These are phyloP conservation scores for Homarus gammarus DNA, from an alignment of 2,888 invertebrate genomes.

Conservation along the genomic window DNA sequence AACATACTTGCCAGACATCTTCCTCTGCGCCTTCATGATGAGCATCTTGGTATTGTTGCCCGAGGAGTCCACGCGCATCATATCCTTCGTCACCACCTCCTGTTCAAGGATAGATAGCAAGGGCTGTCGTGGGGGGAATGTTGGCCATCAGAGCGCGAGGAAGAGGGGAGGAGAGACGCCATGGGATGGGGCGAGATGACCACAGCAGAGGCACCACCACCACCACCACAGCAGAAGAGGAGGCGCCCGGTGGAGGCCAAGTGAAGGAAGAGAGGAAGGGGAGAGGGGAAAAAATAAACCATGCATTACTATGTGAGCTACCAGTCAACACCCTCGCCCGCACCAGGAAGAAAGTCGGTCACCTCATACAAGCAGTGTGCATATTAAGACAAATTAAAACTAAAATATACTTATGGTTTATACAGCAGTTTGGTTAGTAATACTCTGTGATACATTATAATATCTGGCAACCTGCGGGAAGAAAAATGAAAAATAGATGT, in stretches of 20 bases:
- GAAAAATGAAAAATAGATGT: background rate
- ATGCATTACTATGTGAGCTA: slow-evolving; percentile 50
- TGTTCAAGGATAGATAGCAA: slow-evolving; percentile 76
- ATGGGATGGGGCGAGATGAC: background rate
- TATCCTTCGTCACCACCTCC: slow-evolving; percentile 79
- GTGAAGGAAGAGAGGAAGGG: slow-evolving; percentile 3
- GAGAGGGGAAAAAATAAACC: slow-evolving; percentile 24
- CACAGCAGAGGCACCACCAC: background rate
- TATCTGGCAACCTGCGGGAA: no score
- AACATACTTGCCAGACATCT: slow-evolving; percentile 91
- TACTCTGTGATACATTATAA: no score
- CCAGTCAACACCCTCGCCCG: background rate
- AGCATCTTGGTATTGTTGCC: slow-evolving; percentile 95
- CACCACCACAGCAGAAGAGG: background rate
- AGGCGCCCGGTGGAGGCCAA: slow-evolving; percentile 1
- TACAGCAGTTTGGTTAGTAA: background rate
- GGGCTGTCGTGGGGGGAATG: slow-evolving; percentile 24
- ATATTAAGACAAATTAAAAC: background rate
- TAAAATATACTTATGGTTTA: background rate
- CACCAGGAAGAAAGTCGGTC: slow-evolving; percentile 5
- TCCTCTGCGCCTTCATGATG: slow-evolving; percentile 89
- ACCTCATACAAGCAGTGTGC: background rate
- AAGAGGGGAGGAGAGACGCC: background rate
- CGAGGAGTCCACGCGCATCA: slow-evolving; percentile 87
- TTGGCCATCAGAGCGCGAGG: background rate